Evolutionary conservation across 2,113 vertebrate species (phyloP), one percentile per base, ranked within the genome.

Genomic region (Mus pahari): DNA sequence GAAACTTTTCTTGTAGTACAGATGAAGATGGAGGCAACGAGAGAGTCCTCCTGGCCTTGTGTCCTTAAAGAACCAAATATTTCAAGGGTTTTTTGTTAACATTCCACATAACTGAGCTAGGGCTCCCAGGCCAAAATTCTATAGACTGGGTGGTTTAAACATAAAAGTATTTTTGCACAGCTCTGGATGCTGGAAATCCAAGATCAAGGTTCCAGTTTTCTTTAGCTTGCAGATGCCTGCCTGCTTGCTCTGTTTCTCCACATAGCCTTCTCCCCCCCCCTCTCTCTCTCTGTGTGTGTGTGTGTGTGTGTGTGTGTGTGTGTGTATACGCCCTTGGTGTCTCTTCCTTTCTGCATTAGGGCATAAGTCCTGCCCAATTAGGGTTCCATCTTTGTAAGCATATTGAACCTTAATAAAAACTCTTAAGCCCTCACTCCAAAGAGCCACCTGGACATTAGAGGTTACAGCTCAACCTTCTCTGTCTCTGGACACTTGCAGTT

Each of bases 361-460:
- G 13, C 1, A 0, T 55, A 7, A 26, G 11, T 70, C 77, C 33
- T 77, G 33, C 26, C n/a, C 42, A 42, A n/a, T 62, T 48, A 55
- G 28, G 9, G 50, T 66, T 36, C 45, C 9, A 28, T 7, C 9
- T 50, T 62, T 24, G 86, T 19, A 87, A 89, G 36, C 77, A 89
- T 62, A 91, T 82, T 97, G 60, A 93, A 82, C 64, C 83, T 86
- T 77, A 89, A 53, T 81, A 53, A 89, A 31, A 48, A 58, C 16
- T 94, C 73, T 58, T 62, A 95, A 94, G 48, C 36, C 13, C 28
- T 88, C 0, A 66, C 19, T 96, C 66, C 60, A 64, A 95, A 74
- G 11, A 79, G 64, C 48, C 42, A 79, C n/a, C 13, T 26, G 53
- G 7, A 48, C 24, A 84, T 1, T 19, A 19, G n/a, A 64, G n/a